Evolutionary conservation across 2,888 invertebrate species (phyloP).

Genomic region (Oscheius sp.): DNA sequence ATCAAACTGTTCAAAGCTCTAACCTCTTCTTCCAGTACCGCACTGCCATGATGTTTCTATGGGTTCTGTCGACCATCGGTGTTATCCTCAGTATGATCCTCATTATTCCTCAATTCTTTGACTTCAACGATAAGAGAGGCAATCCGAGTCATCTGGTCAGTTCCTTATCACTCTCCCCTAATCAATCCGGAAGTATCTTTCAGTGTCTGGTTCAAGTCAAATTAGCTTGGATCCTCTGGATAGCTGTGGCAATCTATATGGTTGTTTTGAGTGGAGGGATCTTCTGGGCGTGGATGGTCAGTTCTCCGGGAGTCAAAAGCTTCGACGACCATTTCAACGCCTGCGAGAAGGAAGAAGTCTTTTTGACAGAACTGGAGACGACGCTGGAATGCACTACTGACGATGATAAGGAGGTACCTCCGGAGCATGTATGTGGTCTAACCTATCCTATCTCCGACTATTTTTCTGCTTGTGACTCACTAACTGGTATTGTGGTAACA

Average conservation of each 20-base stretch:
- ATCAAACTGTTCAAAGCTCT: neutral
- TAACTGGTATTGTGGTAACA: too few species aligned
- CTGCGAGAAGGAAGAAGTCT: constrained; percentile 58
- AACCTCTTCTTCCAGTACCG: constrained; percentile 56
- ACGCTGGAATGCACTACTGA: constrained; percentile 52
- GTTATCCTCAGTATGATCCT: constrained; percentile 65
- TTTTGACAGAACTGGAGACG: constrained; percentile 48
- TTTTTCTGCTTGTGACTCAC: neutral
- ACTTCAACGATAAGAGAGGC: constrained; percentile 64
- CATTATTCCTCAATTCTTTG: constrained; percentile 70
- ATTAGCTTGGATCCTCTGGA: constrained; percentile 51
- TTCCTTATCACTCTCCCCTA: neutral
- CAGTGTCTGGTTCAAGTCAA: constrained; percentile 58
- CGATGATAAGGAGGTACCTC: constrained; percentile 56
- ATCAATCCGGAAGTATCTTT: constrained; percentile 9
- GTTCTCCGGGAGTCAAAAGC: constrained; percentile 45
- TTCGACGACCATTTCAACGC: constrained; percentile 61
- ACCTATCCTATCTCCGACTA: constrained; percentile 17
- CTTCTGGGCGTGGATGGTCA: constrained; percentile 52
- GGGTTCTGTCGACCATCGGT: constrained; percentile 62
- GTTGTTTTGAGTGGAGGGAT: constrained; percentile 44
- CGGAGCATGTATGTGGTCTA: constrained; percentile 55
- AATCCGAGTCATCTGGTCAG: constrained; percentile 64
- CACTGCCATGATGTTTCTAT: constrained; percentile 58
- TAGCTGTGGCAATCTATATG: constrained; percentile 44